phyloP scores from a whole-genome alignment of 2,888 invertebrate genomes.

The Sthenelais limicola region DNA sequence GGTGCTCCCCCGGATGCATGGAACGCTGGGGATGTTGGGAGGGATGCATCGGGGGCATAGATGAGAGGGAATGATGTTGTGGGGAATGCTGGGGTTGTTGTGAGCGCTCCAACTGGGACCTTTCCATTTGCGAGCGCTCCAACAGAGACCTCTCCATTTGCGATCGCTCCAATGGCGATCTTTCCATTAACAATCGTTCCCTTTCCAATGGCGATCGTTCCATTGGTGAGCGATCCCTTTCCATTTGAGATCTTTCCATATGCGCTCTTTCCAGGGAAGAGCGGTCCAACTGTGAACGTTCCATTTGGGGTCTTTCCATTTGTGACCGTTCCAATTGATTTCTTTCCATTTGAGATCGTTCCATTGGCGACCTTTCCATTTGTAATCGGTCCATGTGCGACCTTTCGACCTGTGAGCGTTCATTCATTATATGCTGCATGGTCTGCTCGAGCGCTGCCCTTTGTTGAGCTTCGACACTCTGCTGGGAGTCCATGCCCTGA shows the following conservation, averaged over 20 bases:
- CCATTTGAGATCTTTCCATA: conserved; percentile 16
- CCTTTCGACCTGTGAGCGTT: no score
- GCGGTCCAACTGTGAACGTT: conserved; percentile 28
- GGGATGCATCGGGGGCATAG: background rate
- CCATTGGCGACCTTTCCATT: background rate
- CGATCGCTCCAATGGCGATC: conserved; percentile 25
- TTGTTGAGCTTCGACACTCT: background rate
- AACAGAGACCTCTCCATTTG: conserved; percentile 14
- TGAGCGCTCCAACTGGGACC: conserved; percentile 25
- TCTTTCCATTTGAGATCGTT: background rate
- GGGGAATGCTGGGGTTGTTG: background rate
- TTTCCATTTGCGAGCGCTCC: conserved; percentile 27
- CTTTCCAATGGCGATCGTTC: conserved; percentile 30
- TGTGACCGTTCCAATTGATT: conserved; percentile 11
- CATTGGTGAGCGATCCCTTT: conserved; percentile 27
- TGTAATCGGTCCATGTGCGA: conserved; percentile 14
- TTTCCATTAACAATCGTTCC: conserved; percentile 20
- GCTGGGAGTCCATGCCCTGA: background rate
- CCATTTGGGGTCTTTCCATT: conserved; percentile 19
- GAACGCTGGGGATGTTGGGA: conserved; percentile 24
- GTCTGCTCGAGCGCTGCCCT: conserved; percentile 1
- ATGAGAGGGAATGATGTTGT: no score
- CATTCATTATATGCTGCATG: conserved; percentile 32
- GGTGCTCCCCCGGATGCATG: conserved; percentile 1
- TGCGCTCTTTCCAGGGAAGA: conserved; percentile 23